phyloP scores from a whole-genome alignment of 2,113 vertebrate genomes.

The Nerophis ophidion region DNA sequence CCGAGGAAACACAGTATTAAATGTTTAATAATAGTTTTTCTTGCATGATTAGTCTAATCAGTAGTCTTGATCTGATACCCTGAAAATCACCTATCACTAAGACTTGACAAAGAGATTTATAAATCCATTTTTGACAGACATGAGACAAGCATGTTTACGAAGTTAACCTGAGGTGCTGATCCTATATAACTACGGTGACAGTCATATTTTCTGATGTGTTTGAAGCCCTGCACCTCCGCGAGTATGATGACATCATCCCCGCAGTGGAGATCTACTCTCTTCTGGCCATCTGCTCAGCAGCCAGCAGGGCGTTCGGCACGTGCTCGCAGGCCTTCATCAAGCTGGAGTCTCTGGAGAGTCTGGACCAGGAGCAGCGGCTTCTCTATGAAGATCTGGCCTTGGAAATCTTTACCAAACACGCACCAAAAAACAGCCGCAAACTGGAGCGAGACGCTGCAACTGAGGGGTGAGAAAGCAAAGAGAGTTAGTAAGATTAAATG shows the following conservation, averaged over 20 bases:
- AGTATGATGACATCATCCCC: slow-evolving; percentile 94
- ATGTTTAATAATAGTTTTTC: too few relatives aligned
- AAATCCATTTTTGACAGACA: not conserved
- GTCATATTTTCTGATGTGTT: not conserved
- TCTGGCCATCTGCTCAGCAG: slow-evolving; percentile 82
- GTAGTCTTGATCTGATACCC: too few relatives aligned
- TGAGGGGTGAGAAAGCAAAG: slow-evolving; percentile 73
- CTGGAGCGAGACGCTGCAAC: slow-evolving; percentile 61
- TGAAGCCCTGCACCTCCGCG: slow-evolving; percentile 83
- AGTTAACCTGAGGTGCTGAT: too few relatives aligned
- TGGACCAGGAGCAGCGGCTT: slow-evolving; percentile 81
- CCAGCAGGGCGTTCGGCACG: slow-evolving; percentile 80
- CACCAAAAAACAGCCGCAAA: slow-evolving; percentile 75
- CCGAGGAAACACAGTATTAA: too few relatives aligned
- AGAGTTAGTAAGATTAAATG: not conserved
- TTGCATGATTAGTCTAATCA: too few relatives aligned
- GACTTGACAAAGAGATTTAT: too few relatives aligned
- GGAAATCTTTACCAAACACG: slow-evolving; percentile 89
- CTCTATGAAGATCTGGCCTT: slow-evolving; percentile 90
- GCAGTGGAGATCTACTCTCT: slow-evolving; percentile 93
- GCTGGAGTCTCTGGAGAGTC: slow-evolving; percentile 85
- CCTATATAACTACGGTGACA: not conserved
- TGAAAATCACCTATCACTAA: too few relatives aligned
- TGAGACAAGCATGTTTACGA: too few relatives aligned
- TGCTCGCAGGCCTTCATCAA: slow-evolving; percentile 95